Evolutionary conservation across 2,113 vertebrate species (phyloP), one percentile per base, ranked within the genome.

Genomic region (Atrichornis clamosus): DNA sequence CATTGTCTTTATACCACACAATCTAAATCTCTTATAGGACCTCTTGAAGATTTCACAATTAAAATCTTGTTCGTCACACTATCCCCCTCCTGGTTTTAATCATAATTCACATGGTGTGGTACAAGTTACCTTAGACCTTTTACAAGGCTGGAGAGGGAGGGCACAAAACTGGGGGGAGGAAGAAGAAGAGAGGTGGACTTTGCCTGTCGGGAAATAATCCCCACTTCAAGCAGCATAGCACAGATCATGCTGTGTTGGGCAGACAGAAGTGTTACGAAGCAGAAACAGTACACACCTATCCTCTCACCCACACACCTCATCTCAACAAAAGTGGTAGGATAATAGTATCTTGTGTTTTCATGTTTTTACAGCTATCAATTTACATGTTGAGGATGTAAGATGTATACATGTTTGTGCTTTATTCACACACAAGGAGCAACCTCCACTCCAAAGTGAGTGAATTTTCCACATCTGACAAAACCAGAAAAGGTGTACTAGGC

Each of bases 51-150:
- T 84, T 96, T 19, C 68, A 42, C 83, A 93, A 95, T 96, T 86
- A 94, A 92, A 87, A 93, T 67, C 60, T 82, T 91, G 73, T 93
- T 95, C 94, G 56, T 87, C 49, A 70, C 65, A 95, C 35, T 21
- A 72, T 49, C 93, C 20, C 60, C 33, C 41, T 93, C 53, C 44
- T 1, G 20, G 9, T 74, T 95, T 96, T 97, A 94, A 73, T 93
- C 53, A 30, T 90, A 62, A 44, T 21, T 94, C 35, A 63, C 24
- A 82, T 12, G 46, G 10, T 74, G 63, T 13, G 52, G 42, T 35
- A 82, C 27, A 15, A 53, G 14, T 12, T 75, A 44, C 26, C 49
- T 59, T 69, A 60, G 68, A 72, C 27, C 41, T 49, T 53, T 87
- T 88, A 49, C 9, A n/a, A 84, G 39, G 37, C 5, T 74, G n/a